Evolutionary conservation across 2,888 invertebrate species (phyloP), one percentile per base, ranked within the genome.

Genomic region (Dynastes maya): DNA sequence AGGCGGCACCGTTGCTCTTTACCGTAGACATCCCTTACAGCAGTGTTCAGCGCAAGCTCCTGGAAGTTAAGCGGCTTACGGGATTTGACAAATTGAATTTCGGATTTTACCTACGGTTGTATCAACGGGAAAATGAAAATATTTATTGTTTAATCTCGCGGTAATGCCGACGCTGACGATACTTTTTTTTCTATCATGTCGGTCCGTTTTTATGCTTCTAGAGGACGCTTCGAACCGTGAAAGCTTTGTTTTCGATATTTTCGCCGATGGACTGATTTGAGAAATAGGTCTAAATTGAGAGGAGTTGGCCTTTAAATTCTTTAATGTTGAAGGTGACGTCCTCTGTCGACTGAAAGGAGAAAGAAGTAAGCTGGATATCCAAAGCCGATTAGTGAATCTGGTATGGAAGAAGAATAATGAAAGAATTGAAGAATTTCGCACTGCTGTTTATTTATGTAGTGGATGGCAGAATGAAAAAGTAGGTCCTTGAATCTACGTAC

Each of bases 61-160:
- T 64, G 58, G 74, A 78, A 78, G 78, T 77, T 79, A 79, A 79
- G 77, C 76, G 55, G 79, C 76, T 79, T 79, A 77, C 76, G 40
- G 71, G 79, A 68, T 77, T 77, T 79, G 79, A 79, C 79, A 79
- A 79, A 79, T 79, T 79, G 76, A 76, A 75, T 78, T 78, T 70
- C 68, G 76, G 78, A 78, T 67, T 78, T 67, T 70, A 78, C 75
- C 67, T 78, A 70, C 61, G 70, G 72, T 74, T 74, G 72, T 74
- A 74, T 61, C 77, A 71, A 70, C 77, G 68, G 68, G 71, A 77
- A 71, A 71, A 77, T 64, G 77, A 76, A 76, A 76, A 76, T 76
- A 76, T 76, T 76, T 68, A 63, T 77, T 77, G 70, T 70, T 77
- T 77, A 77, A 77, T 70, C 68, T 61, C 22, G 61, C 40, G 61